Evolutionary conservation across 2,113 vertebrate genomes (phyloP), one percentile per base, ranked within the genome.

Genomic region (Dinomys branickii): DNA sequence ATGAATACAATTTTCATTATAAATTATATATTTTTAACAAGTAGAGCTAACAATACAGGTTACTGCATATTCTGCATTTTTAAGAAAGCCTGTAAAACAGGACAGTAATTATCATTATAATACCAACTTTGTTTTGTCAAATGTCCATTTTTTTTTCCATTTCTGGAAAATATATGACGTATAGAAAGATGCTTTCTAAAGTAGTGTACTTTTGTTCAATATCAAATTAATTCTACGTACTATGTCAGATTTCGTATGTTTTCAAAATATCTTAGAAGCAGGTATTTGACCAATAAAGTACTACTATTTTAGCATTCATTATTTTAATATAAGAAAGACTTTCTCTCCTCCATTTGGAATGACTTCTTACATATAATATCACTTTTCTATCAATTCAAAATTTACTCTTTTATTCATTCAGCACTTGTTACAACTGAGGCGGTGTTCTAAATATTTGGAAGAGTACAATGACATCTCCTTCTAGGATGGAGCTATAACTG

Each of bases 181-280:
- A 83, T 24, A 94, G 38, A 78, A 85, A 85, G 71, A 73, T 63
- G 44, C 7, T 91, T 91, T 82, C n/a, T 82, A 87, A 91, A 91
- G 35, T 28, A 73, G 35, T 81, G 12, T 12, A 86, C 44, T 87
- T 81, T 86, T 73, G 13, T 81, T 71, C 54, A 91, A 81, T 50
- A 91, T 95, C 26, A 81, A 95, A 87, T 87, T 80, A 91, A 61
- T 91, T 61, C 63, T 63, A 56, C 69, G 56, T 41, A 26, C 33
- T 52, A 63, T 30, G 11, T 41, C 63, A 91, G 28, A 85, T 78
- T 80, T 90, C 73, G 85, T 78, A 58, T 54, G 75, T 50, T 86
- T 95, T 71, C 82, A 81, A 91, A 91, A 52, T 95, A 81, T 7
- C n/a, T 54, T 61, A 73, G 7, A 9, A 89, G 82, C 30, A 90